Evolutionary conservation across 2,888 invertebrate genomes (phyloP).

Genomic region (Heliconius erato): DNA sequence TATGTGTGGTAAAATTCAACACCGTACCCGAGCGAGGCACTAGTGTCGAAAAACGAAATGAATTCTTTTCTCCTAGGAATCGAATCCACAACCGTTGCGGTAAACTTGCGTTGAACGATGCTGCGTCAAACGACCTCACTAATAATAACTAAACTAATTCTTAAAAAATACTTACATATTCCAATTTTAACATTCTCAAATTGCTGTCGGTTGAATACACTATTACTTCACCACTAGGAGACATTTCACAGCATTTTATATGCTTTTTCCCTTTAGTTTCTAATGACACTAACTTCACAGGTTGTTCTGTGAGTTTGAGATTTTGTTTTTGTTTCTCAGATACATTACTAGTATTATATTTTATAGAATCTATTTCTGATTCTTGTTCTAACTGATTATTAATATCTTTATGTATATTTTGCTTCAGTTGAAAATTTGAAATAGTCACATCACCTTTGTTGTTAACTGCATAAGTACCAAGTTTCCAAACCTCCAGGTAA

Average conservation of each 20-base stretch:
- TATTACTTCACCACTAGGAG: conserved; percentile 89
- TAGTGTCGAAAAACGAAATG: no score
- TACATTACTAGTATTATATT: conserved; percentile 21
- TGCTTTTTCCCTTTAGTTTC: conserved; percentile 88
- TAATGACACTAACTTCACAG: conserved; percentile 89
- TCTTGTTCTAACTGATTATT: conserved; percentile 67
- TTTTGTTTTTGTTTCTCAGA: conserved; percentile 56
- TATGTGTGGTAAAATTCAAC: not conserved
- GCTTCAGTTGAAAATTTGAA: conserved; percentile 54
- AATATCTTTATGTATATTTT: conserved; percentile 55
- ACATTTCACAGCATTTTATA: conserved; percentile 90
- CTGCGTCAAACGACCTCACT: no score
- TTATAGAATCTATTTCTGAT: conserved; percentile 59
- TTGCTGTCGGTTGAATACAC: conserved; percentile 90
- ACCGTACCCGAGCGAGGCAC: not conserved
- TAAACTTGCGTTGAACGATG: no score
- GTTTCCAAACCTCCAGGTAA: conserved; percentile 84
- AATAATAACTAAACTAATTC: no score
- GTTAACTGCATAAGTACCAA: conserved; percentile 83
- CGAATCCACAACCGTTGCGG: no score
- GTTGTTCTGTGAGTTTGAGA: conserved; percentile 81
- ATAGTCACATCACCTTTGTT: conserved; percentile 84
- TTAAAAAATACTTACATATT: conserved; percentile 71
- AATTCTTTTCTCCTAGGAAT: no score
- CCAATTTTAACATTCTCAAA: conserved; percentile 89